These are phyloP conservation scores for Spilarctia lutea DNA, from an alignment of 2,888 invertebrate species.

Conservation along the genomic window DNA sequence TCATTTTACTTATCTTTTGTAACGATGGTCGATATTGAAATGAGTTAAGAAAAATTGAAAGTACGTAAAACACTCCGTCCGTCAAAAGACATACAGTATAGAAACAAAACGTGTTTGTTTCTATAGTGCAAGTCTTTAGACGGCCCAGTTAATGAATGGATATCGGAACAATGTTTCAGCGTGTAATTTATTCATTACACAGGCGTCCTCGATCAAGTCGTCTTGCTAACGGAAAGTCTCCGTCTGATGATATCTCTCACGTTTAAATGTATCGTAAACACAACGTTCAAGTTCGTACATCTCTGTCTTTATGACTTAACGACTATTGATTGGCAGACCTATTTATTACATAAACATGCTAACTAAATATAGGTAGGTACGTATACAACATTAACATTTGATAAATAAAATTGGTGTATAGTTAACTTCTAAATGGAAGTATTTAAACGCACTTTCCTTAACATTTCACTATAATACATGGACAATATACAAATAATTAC, in stretches of 20 bases:
- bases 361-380: not conserved
- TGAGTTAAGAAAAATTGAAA: slow-evolving; percentile 67
- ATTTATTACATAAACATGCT: not conserved
- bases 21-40: slow-evolving; percentile 80
- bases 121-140: slow-evolving; percentile 57
- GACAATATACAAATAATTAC: too few relatives aligned
- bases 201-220: slow-evolving; percentile 82
- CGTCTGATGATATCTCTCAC: slow-evolving; percentile 72
- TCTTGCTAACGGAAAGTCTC: slow-evolving; percentile 79
- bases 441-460: too few relatives aligned
- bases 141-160: slow-evolving; percentile 78
- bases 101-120: slow-evolving; percentile 27
- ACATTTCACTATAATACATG: too few relatives aligned
- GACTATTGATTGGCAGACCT: not conserved
- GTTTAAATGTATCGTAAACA: slow-evolving; percentile 48
- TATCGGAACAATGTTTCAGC: slow-evolving; percentile 85
- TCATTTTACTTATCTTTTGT: slow-evolving; percentile 56
- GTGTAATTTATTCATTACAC: slow-evolving; percentile 86
- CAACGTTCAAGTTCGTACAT: slow-evolving; percentile 47
- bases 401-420: too few relatives aligned
- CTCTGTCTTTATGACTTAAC: slow-evolving; percentile 15
- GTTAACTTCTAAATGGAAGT: too few relatives aligned
- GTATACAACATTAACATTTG: too few relatives aligned
- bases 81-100: not conserved
- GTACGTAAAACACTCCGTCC: slow-evolving; percentile 44